Evolutionary conservation across 2,797 vertebrate species (phyloP).

Genomic region (Acanthurus leucopareius): DNA sequence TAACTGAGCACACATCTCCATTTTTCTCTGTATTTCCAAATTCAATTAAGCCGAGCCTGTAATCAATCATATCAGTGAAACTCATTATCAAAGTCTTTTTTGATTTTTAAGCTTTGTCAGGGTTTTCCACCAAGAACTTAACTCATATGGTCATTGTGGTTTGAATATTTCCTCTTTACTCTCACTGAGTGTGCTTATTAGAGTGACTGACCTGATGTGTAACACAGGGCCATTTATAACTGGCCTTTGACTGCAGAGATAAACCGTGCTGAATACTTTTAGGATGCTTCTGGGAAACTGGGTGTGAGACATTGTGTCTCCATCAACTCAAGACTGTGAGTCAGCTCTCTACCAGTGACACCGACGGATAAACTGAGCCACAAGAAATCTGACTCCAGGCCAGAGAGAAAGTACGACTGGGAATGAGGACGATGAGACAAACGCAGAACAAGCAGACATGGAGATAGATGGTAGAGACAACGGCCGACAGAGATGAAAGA

Average conservation of each 20-base stretch:
- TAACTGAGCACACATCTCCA: neutral
- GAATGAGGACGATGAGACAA: constrained; percentile 29
- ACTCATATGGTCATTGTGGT: constrained; percentile 4
- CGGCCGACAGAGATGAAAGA: constrained; percentile 26
- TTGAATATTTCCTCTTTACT: constrained; percentile 21
- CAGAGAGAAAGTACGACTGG: constrained; percentile 40
- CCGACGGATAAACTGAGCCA: constrained; percentile 37
- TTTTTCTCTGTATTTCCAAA: constrained; percentile 10
- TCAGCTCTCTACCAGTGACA: constrained; percentile 46
- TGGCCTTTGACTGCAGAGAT: constrained; percentile 37
- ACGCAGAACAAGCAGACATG: constrained; percentile 1
- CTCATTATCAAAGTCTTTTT: neutral
- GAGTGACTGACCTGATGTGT: constrained; percentile 11
- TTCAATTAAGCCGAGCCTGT: neutral
- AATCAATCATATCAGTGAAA: constrained; percentile 4
- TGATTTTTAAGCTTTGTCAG: neutral
- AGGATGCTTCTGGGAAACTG: constrained; percentile 66
- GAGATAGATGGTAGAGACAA: constrained; percentile 19
- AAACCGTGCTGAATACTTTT: constrained; percentile 45
- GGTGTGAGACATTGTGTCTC: constrained; percentile 68
- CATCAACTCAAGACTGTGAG: constrained; percentile 51
- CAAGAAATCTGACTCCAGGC: constrained; percentile 46
- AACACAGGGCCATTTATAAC: neutral
- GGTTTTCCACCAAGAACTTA: constrained; percentile 11
- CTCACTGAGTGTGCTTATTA: constrained; percentile 1